Evolutionary conservation across 1,140 invertebrate species (phyloP), one percentile per base, ranked within the genome.

Genomic region (Drosophila obscura): DNA sequence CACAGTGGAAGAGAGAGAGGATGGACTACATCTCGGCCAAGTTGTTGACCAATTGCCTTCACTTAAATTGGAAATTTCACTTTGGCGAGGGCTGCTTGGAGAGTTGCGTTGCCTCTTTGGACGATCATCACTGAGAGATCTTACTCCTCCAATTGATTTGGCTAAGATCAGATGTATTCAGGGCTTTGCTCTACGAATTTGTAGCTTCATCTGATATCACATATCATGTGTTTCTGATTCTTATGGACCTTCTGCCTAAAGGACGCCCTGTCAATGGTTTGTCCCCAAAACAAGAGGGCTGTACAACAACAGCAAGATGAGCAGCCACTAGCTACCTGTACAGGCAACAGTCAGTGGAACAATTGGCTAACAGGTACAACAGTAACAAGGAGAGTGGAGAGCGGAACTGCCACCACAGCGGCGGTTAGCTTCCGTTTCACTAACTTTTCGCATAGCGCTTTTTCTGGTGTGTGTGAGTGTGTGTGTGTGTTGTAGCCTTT

Each of bases 391-490:
- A 31, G 41, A 56, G 64, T 26, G 44, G 59, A 69, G 45, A 62
- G 49, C 4, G 22, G 22, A 44, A 61, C 56, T 15, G 43, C 39
- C 26, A 64, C 62, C 71, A 64, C 63, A 73, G 58, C 52, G 66
- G 71, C 58, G 63, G 71, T 80, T 73, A 49, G 67, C 62, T 77
- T 88, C 78, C 83, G 83, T 77, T 88, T 83, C 77, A 77, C 58
- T 73, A 88, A 88, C 84, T 88, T 77, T 84, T 83, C 76, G 79
- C 82, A 78, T 65, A 72, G 83, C 76, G 67, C 72, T 83, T 82
- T 87, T 72, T 61, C 63, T 60, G 53, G 58, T 62, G 62, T 62
- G 26, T 7, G 5, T 28, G 26, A 6, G 26, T 28, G 26, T 28
- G 26, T 28, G 26, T 28, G 35, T 13, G 35, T 73, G 48, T 43